Evolutionary conservation across 37 sponge, comb jelly and placozoan species (phyloP).

Genomic region (Agelas oroides): DNA sequence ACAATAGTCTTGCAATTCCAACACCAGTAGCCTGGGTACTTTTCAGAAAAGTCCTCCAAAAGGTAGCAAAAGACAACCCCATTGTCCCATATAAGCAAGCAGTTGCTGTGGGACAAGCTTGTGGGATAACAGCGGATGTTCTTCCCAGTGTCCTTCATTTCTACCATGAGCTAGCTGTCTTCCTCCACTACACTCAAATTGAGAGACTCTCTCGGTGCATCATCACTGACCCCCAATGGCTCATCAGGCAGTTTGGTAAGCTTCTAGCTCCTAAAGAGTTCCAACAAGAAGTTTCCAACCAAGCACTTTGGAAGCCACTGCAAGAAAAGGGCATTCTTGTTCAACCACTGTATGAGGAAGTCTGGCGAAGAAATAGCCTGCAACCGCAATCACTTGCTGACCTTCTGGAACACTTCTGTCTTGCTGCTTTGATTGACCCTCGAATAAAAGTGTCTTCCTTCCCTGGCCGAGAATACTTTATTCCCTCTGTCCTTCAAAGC

Average conservation of each 20-base stretch:
- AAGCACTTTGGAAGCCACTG: not conserved
- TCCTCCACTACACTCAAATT: constrained; percentile 50
- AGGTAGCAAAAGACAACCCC: constrained; percentile 11
- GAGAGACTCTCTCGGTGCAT: constrained; percentile 3
- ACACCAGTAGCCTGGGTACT: constrained; percentile 63
- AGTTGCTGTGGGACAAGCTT: constrained; percentile 9
- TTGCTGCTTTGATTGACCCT: constrained; percentile 8
- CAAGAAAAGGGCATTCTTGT: constrained; percentile 47
- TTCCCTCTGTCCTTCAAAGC: constrained; percentile 24
- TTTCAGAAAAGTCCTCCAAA: constrained; percentile 52
- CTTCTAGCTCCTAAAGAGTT: constrained; percentile 30
- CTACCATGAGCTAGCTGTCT: constrained; percentile 66
- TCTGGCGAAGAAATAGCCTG: constrained; percentile 21
- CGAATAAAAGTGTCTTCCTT: not conserved
- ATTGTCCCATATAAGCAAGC: constrained; percentile 10
- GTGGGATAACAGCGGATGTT: constrained; percentile 12
- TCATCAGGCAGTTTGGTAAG: constrained; percentile 35
- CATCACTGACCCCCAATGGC: constrained; percentile 56
- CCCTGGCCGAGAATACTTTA: constrained; percentile 27
- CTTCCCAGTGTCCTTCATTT: constrained; percentile 56
- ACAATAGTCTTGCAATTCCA: not conserved
- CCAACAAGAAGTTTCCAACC: not conserved
- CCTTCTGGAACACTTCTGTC: constrained; percentile 20
- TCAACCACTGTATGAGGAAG: constrained; percentile 31
- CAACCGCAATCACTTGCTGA: constrained; percentile 26